A percentile compares a stretch with the other conserved stretches of the same genome.
Evolutionary conservation across 2,797 vertebrate species (phyloP).

Genomic region (Enoplosus armatus): DNA sequence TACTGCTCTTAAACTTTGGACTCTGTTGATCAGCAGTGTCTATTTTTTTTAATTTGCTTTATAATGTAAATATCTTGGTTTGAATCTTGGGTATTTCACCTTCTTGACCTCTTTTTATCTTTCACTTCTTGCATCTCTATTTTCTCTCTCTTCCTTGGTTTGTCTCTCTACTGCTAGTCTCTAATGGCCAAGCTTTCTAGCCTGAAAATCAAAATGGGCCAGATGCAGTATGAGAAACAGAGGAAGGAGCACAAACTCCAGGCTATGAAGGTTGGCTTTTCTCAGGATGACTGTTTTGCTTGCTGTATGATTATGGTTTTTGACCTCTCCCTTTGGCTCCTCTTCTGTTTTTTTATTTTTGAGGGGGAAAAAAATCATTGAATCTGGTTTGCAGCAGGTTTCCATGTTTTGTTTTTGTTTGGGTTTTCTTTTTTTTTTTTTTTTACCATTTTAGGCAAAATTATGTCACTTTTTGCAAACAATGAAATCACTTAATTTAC

Average conservation of each 20-base stretch:
- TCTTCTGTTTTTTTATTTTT: conserved; percentile 52
- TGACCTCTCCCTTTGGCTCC: conserved; percentile 71
- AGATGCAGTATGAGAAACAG: conserved; percentile 99
- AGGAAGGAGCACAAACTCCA: conserved; percentile 95
- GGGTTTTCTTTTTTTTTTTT: not conserved
- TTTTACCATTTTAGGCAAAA: conserved; percentile 12
- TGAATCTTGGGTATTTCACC: conserved; percentile 29
- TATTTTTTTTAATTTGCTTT: conserved; percentile 7
- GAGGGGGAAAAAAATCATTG: conserved; percentile 16
- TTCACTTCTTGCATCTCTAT: conserved; percentile 68
- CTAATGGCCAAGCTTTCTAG: conserved; percentile 99
- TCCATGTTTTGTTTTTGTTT: not conserved
- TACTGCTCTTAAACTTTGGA: not conserved
- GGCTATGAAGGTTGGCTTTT: conserved; percentile 92
- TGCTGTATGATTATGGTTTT: conserved; percentile 78
- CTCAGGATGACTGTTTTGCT: conserved; percentile 72
- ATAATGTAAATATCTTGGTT: conserved; percentile 27
- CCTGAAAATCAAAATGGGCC: conserved; percentile 99
- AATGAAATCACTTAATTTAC: conserved; percentile 29
- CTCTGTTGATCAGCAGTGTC: not conserved
- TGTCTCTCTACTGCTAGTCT: conserved; percentile 90
- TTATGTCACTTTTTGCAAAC: conserved; percentile 43
- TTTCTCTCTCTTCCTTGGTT: conserved; percentile 81
- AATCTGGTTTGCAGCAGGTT: conserved; percentile 25
- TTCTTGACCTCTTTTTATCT: conserved; percentile 51